phyloP scores from a whole-genome alignment of 2,797 vertebrate species.

The Nyctibius grandis region DNA sequence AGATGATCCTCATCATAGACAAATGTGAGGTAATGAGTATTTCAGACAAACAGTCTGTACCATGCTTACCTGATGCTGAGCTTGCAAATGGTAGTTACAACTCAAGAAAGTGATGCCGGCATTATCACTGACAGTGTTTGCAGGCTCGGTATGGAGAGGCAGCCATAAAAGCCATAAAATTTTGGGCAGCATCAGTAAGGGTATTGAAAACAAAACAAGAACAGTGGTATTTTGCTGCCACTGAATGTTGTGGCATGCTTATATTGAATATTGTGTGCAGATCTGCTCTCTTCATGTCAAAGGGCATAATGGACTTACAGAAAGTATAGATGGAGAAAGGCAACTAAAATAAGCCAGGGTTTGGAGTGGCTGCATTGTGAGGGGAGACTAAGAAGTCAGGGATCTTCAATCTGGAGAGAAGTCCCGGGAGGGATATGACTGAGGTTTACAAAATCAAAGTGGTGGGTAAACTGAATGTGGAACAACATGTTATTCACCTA shows the following conservation, averaged over 20 bases:
- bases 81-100: not conserved
- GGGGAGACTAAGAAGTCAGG: not conserved
- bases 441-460: not conserved
- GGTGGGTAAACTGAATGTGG: not conserved
- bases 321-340: not conserved
- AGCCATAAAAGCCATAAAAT: not conserved
- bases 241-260: fast-evolving
- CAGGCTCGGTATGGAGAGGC: not conserved
- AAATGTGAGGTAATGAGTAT: not conserved
- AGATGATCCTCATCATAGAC: not conserved
- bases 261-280: not conserved
- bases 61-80: not conserved
- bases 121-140: not conserved
- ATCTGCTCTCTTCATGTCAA: not conserved
- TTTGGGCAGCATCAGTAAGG: not conserved
- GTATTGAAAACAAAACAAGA: not conserved
- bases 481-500: not conserved
- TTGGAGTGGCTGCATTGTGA: not conserved
- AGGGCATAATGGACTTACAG: not conserved
- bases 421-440: not conserved
- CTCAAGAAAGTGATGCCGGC: not conserved
- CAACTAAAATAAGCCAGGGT: not conserved
- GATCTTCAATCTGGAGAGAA: not conserved
- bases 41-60: not conserved
- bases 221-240: not conserved